Evolutionary conservation across 2,113 vertebrate species (phyloP).

Genomic region (Henicopernis longicauda): DNA sequence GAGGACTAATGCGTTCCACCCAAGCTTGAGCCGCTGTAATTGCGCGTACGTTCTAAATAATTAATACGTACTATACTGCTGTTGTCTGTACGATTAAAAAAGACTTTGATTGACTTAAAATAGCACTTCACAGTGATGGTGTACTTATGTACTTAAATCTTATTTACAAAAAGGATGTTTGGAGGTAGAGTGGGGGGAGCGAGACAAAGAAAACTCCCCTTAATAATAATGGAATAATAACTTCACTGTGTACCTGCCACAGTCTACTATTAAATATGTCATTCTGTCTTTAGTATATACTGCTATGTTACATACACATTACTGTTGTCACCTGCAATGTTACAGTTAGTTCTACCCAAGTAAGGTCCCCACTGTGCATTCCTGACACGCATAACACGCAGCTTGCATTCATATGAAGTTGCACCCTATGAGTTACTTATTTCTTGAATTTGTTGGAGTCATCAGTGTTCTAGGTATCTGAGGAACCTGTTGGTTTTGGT

Average conservation of each 20-base stretch:
- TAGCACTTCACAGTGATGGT: not conserved
- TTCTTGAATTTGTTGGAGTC: not conserved
- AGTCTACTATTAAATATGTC: not conserved
- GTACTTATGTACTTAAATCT: not conserved
- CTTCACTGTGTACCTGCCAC: not conserved
- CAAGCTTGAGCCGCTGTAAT: not conserved
- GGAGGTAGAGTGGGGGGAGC: not conserved
- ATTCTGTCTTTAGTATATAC: not conserved
- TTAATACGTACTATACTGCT: not conserved
- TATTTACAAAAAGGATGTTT: not conserved
- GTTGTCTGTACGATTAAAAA: not conserved
- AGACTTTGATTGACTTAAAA: not conserved
- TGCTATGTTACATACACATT: not conserved
- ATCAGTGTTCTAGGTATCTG: not conserved
- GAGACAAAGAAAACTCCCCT: not conserved
- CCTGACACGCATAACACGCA: accelerated
- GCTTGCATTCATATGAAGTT: not conserved
- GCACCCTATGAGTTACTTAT: accelerated
- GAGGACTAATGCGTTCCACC: not conserved
- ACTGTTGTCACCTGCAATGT: not conserved
- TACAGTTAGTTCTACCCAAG: too few relatives aligned
- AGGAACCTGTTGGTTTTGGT: not conserved
- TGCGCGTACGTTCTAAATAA: not conserved
- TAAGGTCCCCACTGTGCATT: not conserved
- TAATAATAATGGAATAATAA: not conserved